phyloP scores from a whole-genome alignment of 2,888 invertebrate genomes.

The Cryptophagus acutangulus region DNA sequence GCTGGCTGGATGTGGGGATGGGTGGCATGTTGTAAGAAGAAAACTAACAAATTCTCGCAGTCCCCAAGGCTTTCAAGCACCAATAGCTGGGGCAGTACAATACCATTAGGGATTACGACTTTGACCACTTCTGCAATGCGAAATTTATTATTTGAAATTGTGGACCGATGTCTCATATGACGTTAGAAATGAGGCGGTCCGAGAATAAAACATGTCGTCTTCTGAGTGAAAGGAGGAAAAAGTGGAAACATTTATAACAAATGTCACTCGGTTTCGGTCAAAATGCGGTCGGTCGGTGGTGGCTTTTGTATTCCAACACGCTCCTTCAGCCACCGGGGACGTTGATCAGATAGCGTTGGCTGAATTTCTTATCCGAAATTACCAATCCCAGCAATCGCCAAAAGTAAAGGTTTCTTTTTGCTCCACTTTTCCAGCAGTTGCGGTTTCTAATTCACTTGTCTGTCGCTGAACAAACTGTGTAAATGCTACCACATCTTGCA shows the following conservation, averaged over 20 bases:
- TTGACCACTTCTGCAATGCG: slow-evolving; percentile 40
- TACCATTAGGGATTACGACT: slow-evolving; percentile 40
- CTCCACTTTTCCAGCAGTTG: too few species aligned
- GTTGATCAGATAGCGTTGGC: not conserved
- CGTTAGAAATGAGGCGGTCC: slow-evolving; percentile 29
- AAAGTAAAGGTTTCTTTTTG: too few species aligned
- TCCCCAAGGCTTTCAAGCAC: slow-evolving; percentile 34
- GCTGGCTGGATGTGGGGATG: slow-evolving; percentile 26
- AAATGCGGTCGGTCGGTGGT: too few species aligned
- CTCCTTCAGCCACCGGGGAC: slow-evolving; percentile 1
- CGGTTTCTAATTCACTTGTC: slow-evolving; percentile 9
- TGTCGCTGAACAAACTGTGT: slow-evolving; percentile 9
- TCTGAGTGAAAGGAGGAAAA: too few species aligned
- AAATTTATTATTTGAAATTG: slow-evolving; percentile 42
- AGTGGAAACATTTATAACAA: slow-evolving; percentile 39
- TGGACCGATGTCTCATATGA: slow-evolving; percentile 25
- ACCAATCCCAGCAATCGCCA: slow-evolving; percentile 1
- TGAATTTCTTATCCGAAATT: slow-evolving; percentile 1
- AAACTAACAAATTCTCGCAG: slow-evolving; percentile 45
- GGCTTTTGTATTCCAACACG: slow-evolving; percentile 6
- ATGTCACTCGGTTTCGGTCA: too few species aligned
- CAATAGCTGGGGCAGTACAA: slow-evolving; percentile 28
- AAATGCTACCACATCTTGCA: slow-evolving; percentile 13
- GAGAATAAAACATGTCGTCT: slow-evolving; percentile 34
- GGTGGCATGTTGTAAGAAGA: slow-evolving; percentile 29